Conservation (phyloP, 2,797 vertebrate genomes). For the Centroberyx gerrardi region DNA sequence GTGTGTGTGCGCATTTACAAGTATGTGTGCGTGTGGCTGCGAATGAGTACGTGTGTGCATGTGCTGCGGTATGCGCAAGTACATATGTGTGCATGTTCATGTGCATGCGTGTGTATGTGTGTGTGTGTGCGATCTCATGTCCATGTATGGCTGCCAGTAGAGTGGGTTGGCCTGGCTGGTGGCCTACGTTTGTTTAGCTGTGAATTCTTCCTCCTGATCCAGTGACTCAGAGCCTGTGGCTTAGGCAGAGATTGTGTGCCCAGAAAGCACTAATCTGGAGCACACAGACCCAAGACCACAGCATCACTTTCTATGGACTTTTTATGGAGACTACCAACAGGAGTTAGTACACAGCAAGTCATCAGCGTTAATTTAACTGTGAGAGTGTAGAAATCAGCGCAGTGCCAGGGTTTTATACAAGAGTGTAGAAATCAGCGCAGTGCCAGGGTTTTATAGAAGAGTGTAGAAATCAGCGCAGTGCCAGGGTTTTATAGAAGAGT, state of each 20-base stretch:
- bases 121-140: slow-evolving; percentile 60
- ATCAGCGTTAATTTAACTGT: too few species aligned
- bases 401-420: too few species aligned
- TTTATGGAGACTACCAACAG: slow-evolving; percentile 4
- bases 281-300: slow-evolving; percentile 42
- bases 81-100: slow-evolving; percentile 23
- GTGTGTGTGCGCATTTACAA: slow-evolving; percentile 6
- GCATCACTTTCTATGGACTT: slow-evolving; percentile 28
- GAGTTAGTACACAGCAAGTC: neutral
- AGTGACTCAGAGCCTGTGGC: slow-evolving; percentile 77
- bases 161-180: slow-evolving; percentile 70
- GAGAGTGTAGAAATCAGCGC: too few species aligned
- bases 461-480: too few species aligned
- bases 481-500: too few species aligned
- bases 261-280: slow-evolving; percentile 72
- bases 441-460: too few species aligned
- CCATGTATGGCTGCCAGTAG: slow-evolving; percentile 63
- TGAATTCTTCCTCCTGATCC: slow-evolving; percentile 76
- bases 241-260: slow-evolving; percentile 60
- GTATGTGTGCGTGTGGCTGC: slow-evolving; percentile 1
- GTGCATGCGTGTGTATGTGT: neutral
- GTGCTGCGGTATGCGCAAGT: slow-evolving; percentile 30
- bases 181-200: slow-evolving; percentile 80
- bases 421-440: too few species aligned
- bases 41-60: slow-evolving; percentile 1